These are phyloP conservation scores for Carassius carassius DNA, from an alignment of 2,113 vertebrate species.

Conservation along the genomic window DNA sequence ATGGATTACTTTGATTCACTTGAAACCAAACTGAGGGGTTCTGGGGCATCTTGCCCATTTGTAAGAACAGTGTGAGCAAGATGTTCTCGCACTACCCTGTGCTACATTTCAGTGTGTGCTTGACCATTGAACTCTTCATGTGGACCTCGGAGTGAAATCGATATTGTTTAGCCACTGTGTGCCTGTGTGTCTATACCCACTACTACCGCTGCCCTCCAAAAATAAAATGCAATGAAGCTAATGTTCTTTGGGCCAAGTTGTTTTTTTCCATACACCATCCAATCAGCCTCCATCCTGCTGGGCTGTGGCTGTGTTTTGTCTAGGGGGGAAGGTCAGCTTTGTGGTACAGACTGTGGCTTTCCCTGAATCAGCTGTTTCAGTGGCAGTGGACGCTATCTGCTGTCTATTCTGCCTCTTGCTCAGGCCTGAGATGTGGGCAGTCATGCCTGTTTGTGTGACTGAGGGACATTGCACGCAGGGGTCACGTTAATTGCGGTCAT, in stretches of 20 bases:
- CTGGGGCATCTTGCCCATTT: background rate
- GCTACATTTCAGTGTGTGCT: background rate
- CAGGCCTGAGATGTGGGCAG: conserved; percentile 78
- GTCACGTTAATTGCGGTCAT: background rate
- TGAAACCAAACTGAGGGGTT: background rate
- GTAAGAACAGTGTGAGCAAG: background rate
- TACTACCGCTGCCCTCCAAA: conserved; percentile 4
- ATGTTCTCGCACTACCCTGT: background rate
- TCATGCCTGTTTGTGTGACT: conserved; percentile 18
- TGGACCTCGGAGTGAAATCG: conserved; percentile 3
- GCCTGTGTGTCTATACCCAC: conserved; percentile 7
- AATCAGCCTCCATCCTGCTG: conserved; percentile 69
- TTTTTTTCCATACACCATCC: conserved; percentile 71
- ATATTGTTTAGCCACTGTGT: background rate
- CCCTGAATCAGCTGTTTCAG: conserved; percentile 82
- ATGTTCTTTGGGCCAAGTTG: conserved; percentile 65
- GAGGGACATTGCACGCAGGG: background rate
- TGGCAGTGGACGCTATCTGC: conserved; percentile 77
- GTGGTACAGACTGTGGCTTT: conserved; percentile 78
- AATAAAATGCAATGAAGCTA: conserved; percentile 21
- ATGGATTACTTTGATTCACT: background rate
- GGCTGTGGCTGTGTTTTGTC: conserved; percentile 82
- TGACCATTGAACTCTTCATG: conserved; percentile 19
- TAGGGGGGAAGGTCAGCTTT: conserved; percentile 82
- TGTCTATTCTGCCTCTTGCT: conserved; percentile 64